Evolutionary conservation across 2,797 vertebrate species (phyloP), one percentile per base, ranked within the genome.

Genomic region (Todus mexicanus): DNA sequence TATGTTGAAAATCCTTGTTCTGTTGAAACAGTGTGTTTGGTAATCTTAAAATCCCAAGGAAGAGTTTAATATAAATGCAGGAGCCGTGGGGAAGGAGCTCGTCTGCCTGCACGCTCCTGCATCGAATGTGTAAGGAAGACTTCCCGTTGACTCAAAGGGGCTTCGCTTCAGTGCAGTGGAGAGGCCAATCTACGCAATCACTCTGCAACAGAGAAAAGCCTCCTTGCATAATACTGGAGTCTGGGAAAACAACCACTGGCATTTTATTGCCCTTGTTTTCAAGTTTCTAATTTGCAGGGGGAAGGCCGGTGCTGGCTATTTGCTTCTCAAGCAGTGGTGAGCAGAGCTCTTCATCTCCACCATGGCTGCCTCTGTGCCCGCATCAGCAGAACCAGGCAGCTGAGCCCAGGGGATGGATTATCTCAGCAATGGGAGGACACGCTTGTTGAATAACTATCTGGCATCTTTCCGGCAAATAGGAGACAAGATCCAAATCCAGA

Each of bases 171-270:
- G 69, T 73, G 65, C 42, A 25, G 22, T 1, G 2, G 33, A 33
- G n/a, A 64, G 42, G 29, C 14, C 1, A 4, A 64, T 15, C 20
- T 2, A 50, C 22, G 26, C n/a, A 45, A 50, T 22, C 0, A 0
- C n/a, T 80, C 29, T 1, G 23, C 12, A 35, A 18, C 3, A 16
- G 15, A 33, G 23, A 64, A 27, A 3, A 63, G 4, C 20, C 42
- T 84, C 64, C 72, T 87, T 70, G 74, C 78, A 50, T 71, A 82
- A 18, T 6, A 1, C 14, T 27, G 23, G 48, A 63, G 40, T 4
- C 40, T 76, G 54, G 60, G 54, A 63, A 65, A 88, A 70, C 9
- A 2, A 19, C 4, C 47, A 13, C 23, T n/a, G 66, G 35, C 26
- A 66, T 89, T 76, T 54, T 48, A 26, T 29, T 40, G 40, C 26